Percentiles rank a stretch among this genome's conserved stretches.
Evolutionary conservation across 2,113 vertebrate species (phyloP).

Genomic region (Pachypanchax playfairii): DNA sequence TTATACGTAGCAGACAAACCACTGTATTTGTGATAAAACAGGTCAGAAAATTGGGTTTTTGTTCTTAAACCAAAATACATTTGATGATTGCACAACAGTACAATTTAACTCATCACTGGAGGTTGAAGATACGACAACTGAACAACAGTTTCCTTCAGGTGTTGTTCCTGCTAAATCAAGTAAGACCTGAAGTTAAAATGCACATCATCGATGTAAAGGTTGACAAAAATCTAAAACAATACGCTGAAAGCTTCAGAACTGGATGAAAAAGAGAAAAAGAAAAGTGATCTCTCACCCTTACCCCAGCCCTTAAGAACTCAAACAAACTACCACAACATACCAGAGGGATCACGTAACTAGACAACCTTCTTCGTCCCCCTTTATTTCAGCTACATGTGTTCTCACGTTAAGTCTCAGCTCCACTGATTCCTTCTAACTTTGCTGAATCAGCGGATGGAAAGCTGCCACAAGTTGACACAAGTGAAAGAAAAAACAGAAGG

Average conservation of each 20-base stretch:
- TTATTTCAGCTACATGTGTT: constrained; percentile 39
- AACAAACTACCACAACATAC: constrained; percentile 60
- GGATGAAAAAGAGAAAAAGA: constrained; percentile 12
- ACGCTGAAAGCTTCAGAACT: neutral
- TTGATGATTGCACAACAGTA: no score
- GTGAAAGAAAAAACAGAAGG: constrained; percentile 26
- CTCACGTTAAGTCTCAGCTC: constrained; percentile 18
- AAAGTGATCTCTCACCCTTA: constrained; percentile 21
- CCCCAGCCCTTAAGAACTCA: constrained; percentile 25
- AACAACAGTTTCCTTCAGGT: neutral
- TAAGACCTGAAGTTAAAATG: no score
- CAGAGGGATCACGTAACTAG: constrained; percentile 51
- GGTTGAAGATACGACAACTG: neutral
- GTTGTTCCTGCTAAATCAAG: no score
- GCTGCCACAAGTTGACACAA: constrained; percentile 43
- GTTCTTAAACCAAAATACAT: no score
- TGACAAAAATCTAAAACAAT: neutral
- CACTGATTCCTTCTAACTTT: constrained; percentile 21
- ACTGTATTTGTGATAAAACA: no score
- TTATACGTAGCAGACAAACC: neutral
- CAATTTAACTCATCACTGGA: no score
- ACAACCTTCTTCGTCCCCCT: constrained; percentile 39
- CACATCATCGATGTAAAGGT: neutral
- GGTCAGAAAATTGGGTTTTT: no score
- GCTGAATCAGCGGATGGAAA: constrained; percentile 59